Evolutionary conservation across 1,140 invertebrate genomes (phyloP), one percentile per base, ranked within the genome.

Genomic region (Mactra quadrangularis): DNA sequence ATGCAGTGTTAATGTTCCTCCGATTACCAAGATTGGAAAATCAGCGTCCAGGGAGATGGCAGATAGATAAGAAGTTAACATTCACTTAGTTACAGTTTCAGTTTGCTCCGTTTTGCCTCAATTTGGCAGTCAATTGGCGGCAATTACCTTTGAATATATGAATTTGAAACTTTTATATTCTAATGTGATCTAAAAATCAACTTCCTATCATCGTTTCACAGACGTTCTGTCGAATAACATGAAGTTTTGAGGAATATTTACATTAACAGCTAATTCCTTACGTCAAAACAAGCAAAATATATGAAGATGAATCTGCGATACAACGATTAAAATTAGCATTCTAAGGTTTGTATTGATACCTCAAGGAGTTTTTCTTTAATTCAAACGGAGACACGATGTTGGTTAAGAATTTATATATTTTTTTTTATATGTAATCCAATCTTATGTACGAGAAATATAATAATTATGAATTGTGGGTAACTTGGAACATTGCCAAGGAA

Each of bases 81-180:
- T 72, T 62, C 66, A 72, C 57, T 82, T 82, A 62, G 38, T 72
- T 72, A 71, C 29, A 57, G 68, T 47, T 72, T 57, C 47, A 52
- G 57, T 38, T 62, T 70, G 47, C 41, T 62, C 45, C 41, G n/a
- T 52, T 79, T 66, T 29, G 38, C 41, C 62, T 33, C 45, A n/a
- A 33, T 57, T 68, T 53, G 62, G 22, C 45, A 57, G 62, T 59
- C 62, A 53, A 27, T 13, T 68, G 62, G 76, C 62, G 50, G 45
- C 62, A 79, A 79, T 79, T 68, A 68, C 31, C 31, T 22, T 22
- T 3, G 47, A 57, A 68, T 53, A 79, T 79, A 79, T 68, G 62
- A 79, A 79, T 68, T 79, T 79, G n/a, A 68, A 79, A 68, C 31
- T 79, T 68, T 79, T 79, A 57, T 68, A 79, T 68, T 62, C 76